Conservation (phyloP, 2,113 vertebrate species). For the Phainopepla nitens region DNA sequence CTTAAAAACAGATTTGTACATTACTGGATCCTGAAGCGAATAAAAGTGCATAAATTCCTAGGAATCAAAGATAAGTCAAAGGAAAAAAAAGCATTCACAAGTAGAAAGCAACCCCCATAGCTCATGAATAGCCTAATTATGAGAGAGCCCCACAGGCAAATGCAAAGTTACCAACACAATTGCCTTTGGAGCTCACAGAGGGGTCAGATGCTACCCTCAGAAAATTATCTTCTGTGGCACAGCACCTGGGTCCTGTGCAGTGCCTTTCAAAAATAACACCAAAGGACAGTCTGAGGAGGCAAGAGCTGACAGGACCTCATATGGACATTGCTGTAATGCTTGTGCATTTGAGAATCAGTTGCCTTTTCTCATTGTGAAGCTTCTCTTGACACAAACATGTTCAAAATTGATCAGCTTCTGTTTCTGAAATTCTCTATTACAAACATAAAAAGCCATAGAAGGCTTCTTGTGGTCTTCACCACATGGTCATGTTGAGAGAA, state of each 20-base stretch:
- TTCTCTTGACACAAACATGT: not conserved
- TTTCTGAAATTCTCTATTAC: not conserved
- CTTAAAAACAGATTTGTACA: constrained; percentile 61
- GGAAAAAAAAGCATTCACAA: constrained; percentile 36
- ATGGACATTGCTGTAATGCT: not conserved
- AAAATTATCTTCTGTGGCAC: constrained; percentile 50
- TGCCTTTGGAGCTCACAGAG: constrained; percentile 59
- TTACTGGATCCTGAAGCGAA: constrained; percentile 48
- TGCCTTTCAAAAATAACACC: constrained; percentile 27
- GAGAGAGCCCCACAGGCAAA: constrained; percentile 66
- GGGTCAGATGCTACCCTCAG: constrained; percentile 50
- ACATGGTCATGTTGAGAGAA: not conserved
- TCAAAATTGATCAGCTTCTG: not conserved
- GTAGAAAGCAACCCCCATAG: constrained; percentile 62
- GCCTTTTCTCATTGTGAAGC: not conserved
- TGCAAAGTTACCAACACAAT: constrained; percentile 62
- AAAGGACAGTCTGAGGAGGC: not conserved
- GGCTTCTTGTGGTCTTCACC: not conserved
- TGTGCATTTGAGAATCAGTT: not conserved
- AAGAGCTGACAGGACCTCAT: not conserved
- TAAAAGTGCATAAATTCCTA: constrained; percentile 57
- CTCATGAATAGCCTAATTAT: constrained; percentile 71
- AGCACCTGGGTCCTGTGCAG: constrained; percentile 54
- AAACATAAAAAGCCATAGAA: not conserved
- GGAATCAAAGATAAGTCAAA: constrained; percentile 52